These are phyloP conservation scores for Ibycter americanus DNA, from an alignment of 2,797 vertebrate genomes.

Conservation along the genomic window DNA sequence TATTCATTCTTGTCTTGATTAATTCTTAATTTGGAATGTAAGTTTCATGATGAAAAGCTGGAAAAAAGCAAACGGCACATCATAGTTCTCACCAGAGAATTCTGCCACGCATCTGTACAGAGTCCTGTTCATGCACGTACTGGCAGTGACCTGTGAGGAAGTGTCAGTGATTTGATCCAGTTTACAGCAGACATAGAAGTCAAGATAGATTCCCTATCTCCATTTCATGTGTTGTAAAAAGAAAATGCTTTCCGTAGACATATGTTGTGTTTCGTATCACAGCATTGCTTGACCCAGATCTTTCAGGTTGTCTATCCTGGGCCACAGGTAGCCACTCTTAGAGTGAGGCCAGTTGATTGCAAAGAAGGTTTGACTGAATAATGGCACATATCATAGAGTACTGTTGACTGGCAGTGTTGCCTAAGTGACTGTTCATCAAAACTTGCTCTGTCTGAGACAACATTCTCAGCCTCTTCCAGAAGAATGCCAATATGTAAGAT, in stretches of 20 bases:
- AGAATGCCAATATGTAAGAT: not conserved
- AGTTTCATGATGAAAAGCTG: not conserved
- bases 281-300: not conserved
- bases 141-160: not conserved
- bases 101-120: not conserved
- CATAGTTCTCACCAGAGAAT: not conserved
- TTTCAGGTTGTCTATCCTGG: not conserved
- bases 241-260: not conserved
- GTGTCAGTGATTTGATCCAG: not conserved
- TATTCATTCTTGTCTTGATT: not conserved
- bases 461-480: not conserved
- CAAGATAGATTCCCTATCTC: not conserved
- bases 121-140: not conserved
- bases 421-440: not conserved
- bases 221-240: not conserved
- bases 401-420: not conserved
- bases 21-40: not conserved
- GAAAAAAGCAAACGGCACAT: not conserved
- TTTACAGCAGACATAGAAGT: not conserved
- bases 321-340: not conserved
- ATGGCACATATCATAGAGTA: accelerated
- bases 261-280: not conserved
- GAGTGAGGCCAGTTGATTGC: not conserved
- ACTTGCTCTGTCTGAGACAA: not conserved
- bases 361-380: not conserved